Evolutionary conservation across 2,888 invertebrate species (phyloP).

Genomic region (Siphonodentalium dalli): DNA sequence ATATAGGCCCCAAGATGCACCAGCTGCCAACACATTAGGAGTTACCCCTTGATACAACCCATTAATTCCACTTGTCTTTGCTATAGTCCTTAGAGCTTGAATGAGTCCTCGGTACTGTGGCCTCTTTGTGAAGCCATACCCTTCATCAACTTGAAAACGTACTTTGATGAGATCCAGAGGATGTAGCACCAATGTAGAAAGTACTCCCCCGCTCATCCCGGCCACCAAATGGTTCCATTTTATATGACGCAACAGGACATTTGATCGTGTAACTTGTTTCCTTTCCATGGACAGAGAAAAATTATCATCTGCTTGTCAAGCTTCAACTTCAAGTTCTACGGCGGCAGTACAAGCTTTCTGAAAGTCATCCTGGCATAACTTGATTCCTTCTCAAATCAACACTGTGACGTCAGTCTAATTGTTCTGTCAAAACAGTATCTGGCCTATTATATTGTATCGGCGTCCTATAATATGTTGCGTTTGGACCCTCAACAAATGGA

Average conservation of each 20-base stretch:
- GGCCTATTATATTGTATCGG: too few relatives aligned
- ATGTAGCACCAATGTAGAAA: constrained; percentile 91
- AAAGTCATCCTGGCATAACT: too few relatives aligned
- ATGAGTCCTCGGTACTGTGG: constrained; percentile 80
- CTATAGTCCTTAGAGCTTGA: constrained; percentile 70
- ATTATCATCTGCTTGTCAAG: too few relatives aligned
- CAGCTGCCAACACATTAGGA: constrained; percentile 96
- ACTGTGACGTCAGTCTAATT: too few relatives aligned
- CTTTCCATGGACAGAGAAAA: too few relatives aligned
- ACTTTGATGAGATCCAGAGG: constrained; percentile 98
- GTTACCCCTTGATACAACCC: constrained; percentile 96
- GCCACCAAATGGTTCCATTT: constrained; percentile 95
- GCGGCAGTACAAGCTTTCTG: too few relatives aligned
- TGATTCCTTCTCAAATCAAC: too few relatives aligned
- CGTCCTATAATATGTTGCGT: too few relatives aligned
- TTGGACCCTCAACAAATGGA: too few relatives aligned
- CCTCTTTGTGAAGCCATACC: constrained; percentile 71
- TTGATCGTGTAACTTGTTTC: too few relatives aligned
- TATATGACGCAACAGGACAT: constrained; percentile 67
- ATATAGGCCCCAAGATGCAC: constrained; percentile 97
- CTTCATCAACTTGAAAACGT: constrained; percentile 87
- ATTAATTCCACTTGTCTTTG: constrained; percentile 79
- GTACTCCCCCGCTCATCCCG: constrained; percentile 94
- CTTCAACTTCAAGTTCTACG: too few relatives aligned
- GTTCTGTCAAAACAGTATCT: too few relatives aligned